These are phyloP conservation scores for Enteromius mattozi DNA, from an alignment of 2,797 vertebrate species.

Conservation along the genomic window DNA sequence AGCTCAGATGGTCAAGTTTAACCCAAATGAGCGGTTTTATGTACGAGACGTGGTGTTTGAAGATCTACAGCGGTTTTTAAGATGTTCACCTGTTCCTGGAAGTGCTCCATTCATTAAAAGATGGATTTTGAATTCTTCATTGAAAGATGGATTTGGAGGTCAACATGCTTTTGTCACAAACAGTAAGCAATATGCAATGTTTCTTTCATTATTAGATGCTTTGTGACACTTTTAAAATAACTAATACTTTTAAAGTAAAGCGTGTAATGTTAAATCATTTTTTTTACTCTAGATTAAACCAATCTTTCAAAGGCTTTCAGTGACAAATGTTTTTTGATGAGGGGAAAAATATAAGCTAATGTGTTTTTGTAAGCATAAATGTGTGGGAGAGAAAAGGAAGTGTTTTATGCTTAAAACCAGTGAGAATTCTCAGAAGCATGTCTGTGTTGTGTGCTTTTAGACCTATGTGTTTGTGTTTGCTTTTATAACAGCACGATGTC, in stretches of 20 bases:
- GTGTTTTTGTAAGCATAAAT: background rate
- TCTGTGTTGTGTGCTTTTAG: background rate
- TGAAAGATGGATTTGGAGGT: slow-evolving; percentile 15
- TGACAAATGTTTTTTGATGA: background rate
- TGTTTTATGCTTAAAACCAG: background rate
- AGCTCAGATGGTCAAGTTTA: background rate
- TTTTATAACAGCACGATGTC: background rate
- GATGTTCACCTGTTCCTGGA: background rate
- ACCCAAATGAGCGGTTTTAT: background rate
- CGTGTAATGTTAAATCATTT: background rate
- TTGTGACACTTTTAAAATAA: background rate
- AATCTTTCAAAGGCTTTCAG: background rate
- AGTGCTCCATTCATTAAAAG: background rate
- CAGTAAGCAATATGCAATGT: background rate
- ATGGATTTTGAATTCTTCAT: background rate
- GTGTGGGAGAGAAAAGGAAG: background rate
- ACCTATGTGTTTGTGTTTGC: background rate
- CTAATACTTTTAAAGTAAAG: background rate
- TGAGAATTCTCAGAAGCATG: background rate
- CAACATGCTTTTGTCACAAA: background rate
- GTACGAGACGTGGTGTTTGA: background rate
- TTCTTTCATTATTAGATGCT: background rate
- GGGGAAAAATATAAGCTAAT: background rate
- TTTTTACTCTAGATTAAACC: background rate
- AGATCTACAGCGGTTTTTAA: background rate